Conservation (phyloP, 2,797 vertebrate species). For the Alauda arvensis region DNA sequence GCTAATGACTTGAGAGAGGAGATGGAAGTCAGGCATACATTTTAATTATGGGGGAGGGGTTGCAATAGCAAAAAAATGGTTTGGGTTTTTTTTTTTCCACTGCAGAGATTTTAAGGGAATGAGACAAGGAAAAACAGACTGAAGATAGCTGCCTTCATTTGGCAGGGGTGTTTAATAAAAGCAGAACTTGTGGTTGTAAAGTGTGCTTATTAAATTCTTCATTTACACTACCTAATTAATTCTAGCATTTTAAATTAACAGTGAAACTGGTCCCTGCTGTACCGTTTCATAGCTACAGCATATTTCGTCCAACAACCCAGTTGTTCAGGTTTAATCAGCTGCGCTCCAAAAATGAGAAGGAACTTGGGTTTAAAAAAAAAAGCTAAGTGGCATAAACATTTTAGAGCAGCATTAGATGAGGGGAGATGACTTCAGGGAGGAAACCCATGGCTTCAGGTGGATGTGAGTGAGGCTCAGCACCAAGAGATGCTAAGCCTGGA, state of each 20-base stretch:
- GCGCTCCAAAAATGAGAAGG: conserved; percentile 60
- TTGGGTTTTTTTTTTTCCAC: conserved; percentile 10
- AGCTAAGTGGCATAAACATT: not conserved
- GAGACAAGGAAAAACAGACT: conserved; percentile 57
- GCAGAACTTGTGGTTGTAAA: conserved; percentile 79
- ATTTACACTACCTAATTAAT: conserved; percentile 84
- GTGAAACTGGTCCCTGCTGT: conserved; percentile 82
- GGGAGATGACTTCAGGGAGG: not conserved
- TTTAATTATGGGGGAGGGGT: conserved; percentile 62
- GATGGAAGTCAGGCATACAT: conserved; percentile 64
- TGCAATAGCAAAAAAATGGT: conserved; percentile 4
- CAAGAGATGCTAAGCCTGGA: not conserved
- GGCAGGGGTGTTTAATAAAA: conserved; percentile 77
- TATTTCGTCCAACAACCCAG: conserved; percentile 75
- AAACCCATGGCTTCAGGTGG: not conserved
- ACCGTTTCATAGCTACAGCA: conserved; percentile 73
- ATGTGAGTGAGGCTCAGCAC: not conserved
- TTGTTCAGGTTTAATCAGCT: conserved; percentile 80
- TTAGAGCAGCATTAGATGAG: not conserved
- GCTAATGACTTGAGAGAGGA: conserved; percentile 64
- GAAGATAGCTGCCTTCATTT: conserved; percentile 71
- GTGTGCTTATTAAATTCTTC: conserved; percentile 84
- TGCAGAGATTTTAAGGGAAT: conserved; percentile 63
- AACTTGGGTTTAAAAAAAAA: not conserved
- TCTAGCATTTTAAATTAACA: conserved; percentile 85